Evolutionary conservation across 2,888 invertebrate genomes (phyloP), one percentile per base, ranked within the genome.

Genomic region (Dryocosmus kuriphilus): DNA sequence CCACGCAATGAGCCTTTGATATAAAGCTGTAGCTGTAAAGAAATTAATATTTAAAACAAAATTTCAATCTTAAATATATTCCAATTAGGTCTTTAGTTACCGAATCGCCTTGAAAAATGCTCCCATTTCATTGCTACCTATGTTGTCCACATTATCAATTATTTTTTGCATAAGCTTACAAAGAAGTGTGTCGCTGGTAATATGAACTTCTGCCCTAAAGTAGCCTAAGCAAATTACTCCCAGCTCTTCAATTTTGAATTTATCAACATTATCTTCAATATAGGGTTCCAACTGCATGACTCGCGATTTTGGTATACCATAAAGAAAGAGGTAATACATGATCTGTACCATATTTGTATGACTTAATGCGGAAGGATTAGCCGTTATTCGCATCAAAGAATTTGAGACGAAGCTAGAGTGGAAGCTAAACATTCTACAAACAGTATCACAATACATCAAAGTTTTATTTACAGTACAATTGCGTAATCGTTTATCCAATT

Each of bases 11-110:
- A 16, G 1, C 7, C 11, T 60, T 57, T 9, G 24, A 32, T 5
- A n/a, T 14, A 60, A 55, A 73, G 24, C 22, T 76, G 41, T 35
- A 63, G 9, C 67, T 60, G 38, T 65, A 61, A 74, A 73, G 14
- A 63, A 74, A 11, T 32, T 4, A 1, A 32, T 30, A 71, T 65
- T 55, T 1, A 77, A 57, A 65, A 27, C 7, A 76, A 51, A n/a
- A 61, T 62, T 35, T 77, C 81, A 89, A 89, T 94, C 86, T 0
- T 94, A 91, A 73, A 95, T 93, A 51, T 71, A 51, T n/a, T 30
- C 2, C 8, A 51, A 16, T 32, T 30, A 11, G n/a, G 0, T 4
- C 1, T 27, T 24, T 24, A 71, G 14, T 71, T 51, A 71, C 71
- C 71, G 51, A 30, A 71, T 27, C 30, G 30, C 19, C 30, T 71